A percentile compares a stretch with the other conserved stretches of the same genome.
These are phyloP conservation scores for Nephrotoma guestfalica DNA, from an alignment of 2,888 invertebrate species.

Conservation along the genomic window DNA sequence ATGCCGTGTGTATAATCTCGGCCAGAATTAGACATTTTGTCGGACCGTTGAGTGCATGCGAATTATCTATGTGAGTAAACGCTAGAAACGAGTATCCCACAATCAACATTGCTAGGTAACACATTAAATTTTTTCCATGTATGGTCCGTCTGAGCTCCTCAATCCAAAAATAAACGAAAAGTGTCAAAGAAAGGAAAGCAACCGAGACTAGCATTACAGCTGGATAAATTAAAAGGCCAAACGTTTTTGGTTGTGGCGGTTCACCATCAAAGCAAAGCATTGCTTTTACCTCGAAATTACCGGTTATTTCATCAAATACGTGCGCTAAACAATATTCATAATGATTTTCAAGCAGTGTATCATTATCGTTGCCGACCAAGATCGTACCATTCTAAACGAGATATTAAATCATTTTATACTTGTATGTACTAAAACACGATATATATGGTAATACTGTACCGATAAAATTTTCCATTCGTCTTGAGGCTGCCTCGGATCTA, in stretches of 20 bases:
- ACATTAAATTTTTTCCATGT: slow-evolving; percentile 2
- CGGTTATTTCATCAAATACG: neutral
- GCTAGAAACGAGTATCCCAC: neutral
- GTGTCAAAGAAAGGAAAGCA: slow-evolving; percentile 55
- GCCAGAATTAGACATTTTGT: slow-evolving; percentile 13
- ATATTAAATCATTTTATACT: neutral
- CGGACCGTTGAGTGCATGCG: neutral
- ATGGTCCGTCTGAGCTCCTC: slow-evolving; percentile 41
- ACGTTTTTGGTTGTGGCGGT: neutral
- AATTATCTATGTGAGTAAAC: neutral
- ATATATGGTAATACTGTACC: neutral
- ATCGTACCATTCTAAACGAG: neutral
- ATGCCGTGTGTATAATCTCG: slow-evolving; percentile 29
- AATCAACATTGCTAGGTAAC: neutral
- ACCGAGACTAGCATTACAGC: slow-evolving; percentile 56
- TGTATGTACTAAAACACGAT: too few relatives aligned
- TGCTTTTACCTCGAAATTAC: neutral
- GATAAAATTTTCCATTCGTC: neutral
- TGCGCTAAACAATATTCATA: neutral
- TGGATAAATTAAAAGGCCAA: slow-evolving; percentile 11
- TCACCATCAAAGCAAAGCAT: neutral
- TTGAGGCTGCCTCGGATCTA: neutral
- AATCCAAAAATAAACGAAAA: slow-evolving; percentile 54
- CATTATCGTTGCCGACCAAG: neutral
- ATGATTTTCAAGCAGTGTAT: neutral